phyloP scores from a whole-genome alignment of 2,113 vertebrate genomes.

The Fukomys damarensis region DNA sequence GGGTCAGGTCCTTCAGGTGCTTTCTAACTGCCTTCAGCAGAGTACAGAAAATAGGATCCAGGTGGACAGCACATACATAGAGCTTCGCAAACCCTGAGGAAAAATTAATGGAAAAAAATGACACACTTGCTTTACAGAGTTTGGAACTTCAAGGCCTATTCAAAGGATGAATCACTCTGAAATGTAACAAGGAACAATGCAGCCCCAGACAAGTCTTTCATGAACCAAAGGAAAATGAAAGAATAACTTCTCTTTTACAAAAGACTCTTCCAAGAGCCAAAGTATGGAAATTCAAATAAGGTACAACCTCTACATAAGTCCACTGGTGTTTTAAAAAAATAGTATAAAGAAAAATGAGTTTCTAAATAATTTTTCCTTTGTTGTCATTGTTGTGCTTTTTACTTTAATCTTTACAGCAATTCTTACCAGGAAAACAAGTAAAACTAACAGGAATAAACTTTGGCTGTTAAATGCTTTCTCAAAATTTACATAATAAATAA shows the following conservation, averaged over 20 bases:
- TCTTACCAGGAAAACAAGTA: not conserved
- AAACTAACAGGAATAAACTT: not conserved
- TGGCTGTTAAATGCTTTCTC: not conserved
- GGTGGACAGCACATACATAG: accelerated
- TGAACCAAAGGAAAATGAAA: not conserved
- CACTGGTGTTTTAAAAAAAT: not conserved
- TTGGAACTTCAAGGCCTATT: not conserved
- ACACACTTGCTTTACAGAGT: not conserved
- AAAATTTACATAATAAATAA: not conserved
- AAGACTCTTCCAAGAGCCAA: not conserved
- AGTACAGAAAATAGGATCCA: not conserved
- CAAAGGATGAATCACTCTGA: not conserved
- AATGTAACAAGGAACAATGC: not conserved
- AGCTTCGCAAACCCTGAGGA: not conserved
- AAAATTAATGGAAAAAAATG: constrained; percentile 23
- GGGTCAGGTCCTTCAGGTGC: no score
- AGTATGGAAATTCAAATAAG: not conserved
- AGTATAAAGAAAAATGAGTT: not conserved
- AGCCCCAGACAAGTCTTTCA: not conserved
- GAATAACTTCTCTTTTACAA: not conserved
- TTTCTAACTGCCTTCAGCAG: not conserved
- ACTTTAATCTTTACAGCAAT: not conserved
- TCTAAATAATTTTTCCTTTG: not conserved
- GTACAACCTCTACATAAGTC: not conserved
- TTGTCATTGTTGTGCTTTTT: not conserved